Base-by-base conservation (phyloP, 2,888 invertebrate genomes). In the Diarsia rubi region DNA sequence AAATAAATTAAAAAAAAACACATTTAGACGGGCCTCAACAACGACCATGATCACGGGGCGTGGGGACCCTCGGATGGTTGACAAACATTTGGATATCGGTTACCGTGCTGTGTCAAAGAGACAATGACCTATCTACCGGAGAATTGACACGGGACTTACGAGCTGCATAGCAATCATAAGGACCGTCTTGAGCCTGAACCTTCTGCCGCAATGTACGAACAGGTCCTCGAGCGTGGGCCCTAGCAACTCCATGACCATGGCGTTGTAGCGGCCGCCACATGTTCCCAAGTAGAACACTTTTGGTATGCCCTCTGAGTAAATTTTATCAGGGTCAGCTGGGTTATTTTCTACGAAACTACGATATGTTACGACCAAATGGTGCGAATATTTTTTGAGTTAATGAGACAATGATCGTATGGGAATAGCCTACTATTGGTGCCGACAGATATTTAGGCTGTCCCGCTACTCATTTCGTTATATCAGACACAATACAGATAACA, bases 271-370 rank as follows among this genome's bases (percentile, higher is more conserved):
- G 97, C 99, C 99, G 93, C 99, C 99, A 97, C 99, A 99, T 90
- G 99, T 99, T 88, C 99, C 99, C 97, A 99, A 99, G 97, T 99
- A 99, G 97, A 98, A 99, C 91, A 99, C 99, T 97, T 99, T 99
- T 92, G 99, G 99, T 95, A 99, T 97, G 94, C 99, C 99, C 97
- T 99, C 99, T 99, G 97, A 95, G 96, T 90, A 93, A 93, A 93
- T 84, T 88, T 83, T 86, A 86, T 83, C 69, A 37, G 37, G 24
- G 80, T 92, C 86, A 92, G 82, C 69, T 73, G 67, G 19, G 78
- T 75, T 75, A 84, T 78, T 62, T 9, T 47, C 69, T 83, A 75
- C 75, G 74, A 85, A 81, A 74, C 77, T 77, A 85, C 77, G 19
- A 64, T 64, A 49, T 60, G 57, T 44, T 62, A 57, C 63, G 47